Evolutionary conservation across 1,140 invertebrate genomes (phyloP), one percentile per base, ranked within the genome.

Genomic region (Lanistes nyassanus): DNA sequence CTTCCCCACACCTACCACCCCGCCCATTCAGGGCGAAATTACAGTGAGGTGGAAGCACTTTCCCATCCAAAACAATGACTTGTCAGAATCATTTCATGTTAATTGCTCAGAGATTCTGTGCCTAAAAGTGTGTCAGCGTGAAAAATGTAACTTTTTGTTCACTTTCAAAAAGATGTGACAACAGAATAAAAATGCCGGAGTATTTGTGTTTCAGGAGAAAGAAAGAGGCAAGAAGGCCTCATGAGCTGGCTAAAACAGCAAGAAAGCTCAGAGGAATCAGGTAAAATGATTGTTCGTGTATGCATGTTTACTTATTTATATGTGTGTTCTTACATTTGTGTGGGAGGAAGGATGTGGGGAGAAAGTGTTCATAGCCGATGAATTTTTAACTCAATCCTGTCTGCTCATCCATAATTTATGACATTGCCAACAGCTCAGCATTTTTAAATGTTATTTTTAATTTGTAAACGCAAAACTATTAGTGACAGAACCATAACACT

Each of bases 191-290:
- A 66, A 7, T 53, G 29, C 29, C 29, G 16, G 23, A 70, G 11
- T 70, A 11, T 0, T 70, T 67, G 21, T 77, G 65, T 80, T 81
- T 55, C 76, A 89, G 97, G 88, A 91, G 98, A 34, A 99, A 99
- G 89, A 94, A 94, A 81, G 96, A 98, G 87, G 98, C 97, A 16
- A 93, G 98, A 80, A 94, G 94, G 81, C 95, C 95, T 31, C 96
- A 99, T 84, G 95, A 97, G 85, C 90, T 94, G 47, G 93, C 98
- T 2, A 93, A 96, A 79, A 95, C 95, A 83, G 98, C 98, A 0
- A 94, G 94, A 79, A 97, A 94, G 85, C 90, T 99, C 37, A 92
- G 97, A 70, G 98, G 98, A 75, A 93, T 99, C 65, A 99, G 98
- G 90, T 87, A 81, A 80, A 75, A 76, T 60, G 42, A 65, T 69